Conservation (phyloP, 2,888 invertebrate genomes). For the Eupelmus urozonus region DNA sequence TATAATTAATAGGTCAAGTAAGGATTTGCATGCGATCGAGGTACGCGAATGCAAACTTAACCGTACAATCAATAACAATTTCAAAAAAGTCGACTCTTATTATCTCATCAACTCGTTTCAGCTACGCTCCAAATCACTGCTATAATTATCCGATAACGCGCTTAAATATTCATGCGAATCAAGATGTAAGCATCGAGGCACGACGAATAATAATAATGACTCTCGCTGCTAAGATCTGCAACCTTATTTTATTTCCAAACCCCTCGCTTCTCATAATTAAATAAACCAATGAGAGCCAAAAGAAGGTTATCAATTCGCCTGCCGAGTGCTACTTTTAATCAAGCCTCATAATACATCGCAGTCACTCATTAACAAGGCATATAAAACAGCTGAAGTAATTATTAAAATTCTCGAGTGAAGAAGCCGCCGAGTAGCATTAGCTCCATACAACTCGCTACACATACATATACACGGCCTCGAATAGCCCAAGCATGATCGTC, state of each 20-base stretch:
- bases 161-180: conserved; percentile 13
- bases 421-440: background rate
- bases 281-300: background rate
- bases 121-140: background rate
- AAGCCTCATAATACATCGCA: background rate
- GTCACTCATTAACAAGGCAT: conserved; percentile 23
- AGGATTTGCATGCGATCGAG: too few relatives aligned
- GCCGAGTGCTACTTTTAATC: too few relatives aligned
- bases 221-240: background rate
- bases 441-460: background rate
- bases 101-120: background rate
- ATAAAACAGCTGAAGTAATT: conserved; percentile 20
- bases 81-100: background rate
- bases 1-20: too few relatives aligned
- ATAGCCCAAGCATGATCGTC: background rate
- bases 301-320: conserved; percentile 3
- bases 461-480: background rate
- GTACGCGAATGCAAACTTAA: too few relatives aligned
- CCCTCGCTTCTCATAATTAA: conserved; percentile 24
- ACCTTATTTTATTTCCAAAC: background rate
- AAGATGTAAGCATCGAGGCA: background rate
- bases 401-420: conserved; percentile 12
- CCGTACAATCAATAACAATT: too few relatives aligned
- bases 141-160: background rate
- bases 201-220: conserved; percentile 10